Evolutionary conservation across 2,797 vertebrate genomes (phyloP).

Genomic region (Leontopithecus rosalia): DNA sequence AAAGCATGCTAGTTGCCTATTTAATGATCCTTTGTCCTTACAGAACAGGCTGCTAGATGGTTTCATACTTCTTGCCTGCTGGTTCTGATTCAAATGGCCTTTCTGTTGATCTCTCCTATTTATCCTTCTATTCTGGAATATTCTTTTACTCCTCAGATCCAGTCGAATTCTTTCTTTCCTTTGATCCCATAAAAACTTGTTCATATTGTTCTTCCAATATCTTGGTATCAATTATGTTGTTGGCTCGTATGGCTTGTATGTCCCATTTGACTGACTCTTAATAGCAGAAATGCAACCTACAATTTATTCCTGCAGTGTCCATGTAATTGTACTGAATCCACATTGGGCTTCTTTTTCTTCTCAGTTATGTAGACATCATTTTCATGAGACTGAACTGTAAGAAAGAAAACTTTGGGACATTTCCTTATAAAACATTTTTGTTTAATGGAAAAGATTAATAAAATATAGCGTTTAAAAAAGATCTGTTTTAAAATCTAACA

Average conservation of each 20-base stretch:
- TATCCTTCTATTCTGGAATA: background rate
- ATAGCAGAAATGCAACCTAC: background rate
- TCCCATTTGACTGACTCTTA: background rate
- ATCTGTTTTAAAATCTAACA: background rate
- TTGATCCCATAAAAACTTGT: background rate
- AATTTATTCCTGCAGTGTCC: background rate
- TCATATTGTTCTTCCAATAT: background rate
- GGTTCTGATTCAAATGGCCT: background rate
- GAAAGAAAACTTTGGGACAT: background rate
- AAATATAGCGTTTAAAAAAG: constrained; percentile 13
- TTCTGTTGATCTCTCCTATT: background rate
- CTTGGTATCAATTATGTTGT: background rate
- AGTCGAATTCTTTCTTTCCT: background rate
- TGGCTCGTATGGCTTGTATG: background rate
- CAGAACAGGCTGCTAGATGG: background rate
- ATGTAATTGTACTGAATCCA: background rate
- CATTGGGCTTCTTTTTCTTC: background rate
- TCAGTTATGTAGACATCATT: background rate
- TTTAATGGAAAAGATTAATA: background rate
- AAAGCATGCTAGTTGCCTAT: background rate
- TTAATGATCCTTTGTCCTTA: background rate
- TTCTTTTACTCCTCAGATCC: background rate
- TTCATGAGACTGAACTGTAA: background rate
- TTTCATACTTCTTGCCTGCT: background rate
- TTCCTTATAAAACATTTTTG: constrained; percentile 9